A percentile compares a stretch with the other conserved stretches of the same genome.
phyloP scores from a whole-genome alignment of 1,140 invertebrate genomes.

The Galleria mellonella region DNA sequence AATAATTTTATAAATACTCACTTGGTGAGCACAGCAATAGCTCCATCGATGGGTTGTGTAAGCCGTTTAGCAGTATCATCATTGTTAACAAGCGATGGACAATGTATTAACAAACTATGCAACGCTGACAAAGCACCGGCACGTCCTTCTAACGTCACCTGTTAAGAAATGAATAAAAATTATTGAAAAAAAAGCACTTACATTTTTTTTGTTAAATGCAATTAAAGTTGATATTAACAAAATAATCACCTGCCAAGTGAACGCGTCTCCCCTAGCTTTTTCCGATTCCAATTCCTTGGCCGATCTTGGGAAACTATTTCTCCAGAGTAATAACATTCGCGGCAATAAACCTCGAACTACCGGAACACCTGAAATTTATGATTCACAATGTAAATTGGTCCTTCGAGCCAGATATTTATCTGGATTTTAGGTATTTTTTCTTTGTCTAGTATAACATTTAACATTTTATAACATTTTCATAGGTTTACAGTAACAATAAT shows the following conservation, averaged over 20 bases:
- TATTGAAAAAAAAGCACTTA: neutral
- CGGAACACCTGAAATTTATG: slow-evolving; percentile 78
- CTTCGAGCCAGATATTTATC: no score
- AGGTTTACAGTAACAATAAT: no score
- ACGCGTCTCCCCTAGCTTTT: slow-evolving; percentile 97
- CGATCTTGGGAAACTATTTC: slow-evolving; percentile 97
- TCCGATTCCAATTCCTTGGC: slow-evolving; percentile 97
- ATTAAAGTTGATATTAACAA: neutral
- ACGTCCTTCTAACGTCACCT: slow-evolving; percentile 94
- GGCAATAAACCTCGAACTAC: slow-evolving; percentile 93
- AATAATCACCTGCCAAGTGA: slow-evolving; percentile 91
- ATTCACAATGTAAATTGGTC: no score
- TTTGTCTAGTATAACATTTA: no score
- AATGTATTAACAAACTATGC: slow-evolving; percentile 94
- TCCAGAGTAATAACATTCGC: slow-evolving; percentile 95
- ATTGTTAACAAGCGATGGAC: slow-evolving; percentile 92
- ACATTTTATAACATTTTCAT: no score
- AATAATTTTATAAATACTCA: slow-evolving; percentile 75
- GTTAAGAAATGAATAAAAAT: neutral
- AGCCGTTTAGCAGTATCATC: slow-evolving; percentile 92
- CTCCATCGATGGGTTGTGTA: slow-evolving; percentile 92
- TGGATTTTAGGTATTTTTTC: no score
- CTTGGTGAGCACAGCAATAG: slow-evolving; percentile 95
- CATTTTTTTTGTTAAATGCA: neutral
- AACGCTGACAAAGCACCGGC: slow-evolving; percentile 97